Conservation (phyloP, 2,797 vertebrate genomes). For the Novumbra hubbsi region DNA sequence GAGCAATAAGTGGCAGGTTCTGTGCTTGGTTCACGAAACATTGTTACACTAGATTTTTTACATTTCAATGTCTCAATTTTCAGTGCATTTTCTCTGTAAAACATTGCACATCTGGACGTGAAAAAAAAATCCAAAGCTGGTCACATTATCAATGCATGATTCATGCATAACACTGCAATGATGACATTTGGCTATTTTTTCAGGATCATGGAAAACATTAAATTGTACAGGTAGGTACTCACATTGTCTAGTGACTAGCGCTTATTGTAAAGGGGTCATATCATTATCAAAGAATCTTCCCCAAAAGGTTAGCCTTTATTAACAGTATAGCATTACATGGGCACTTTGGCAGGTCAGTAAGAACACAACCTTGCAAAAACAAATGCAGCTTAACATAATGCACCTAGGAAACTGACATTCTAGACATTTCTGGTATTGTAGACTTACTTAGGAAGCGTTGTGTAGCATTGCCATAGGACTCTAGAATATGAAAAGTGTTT, state of each 20-base stretch:
- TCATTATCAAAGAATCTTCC: not conserved
- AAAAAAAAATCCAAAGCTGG: not conserved
- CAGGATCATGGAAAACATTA: not conserved
- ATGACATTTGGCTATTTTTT: not conserved
- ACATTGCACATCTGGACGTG: not conserved
- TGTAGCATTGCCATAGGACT: too few relatives aligned
- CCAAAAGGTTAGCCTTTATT: not conserved
- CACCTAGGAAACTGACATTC: not conserved
- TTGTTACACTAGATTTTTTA: too few relatives aligned
- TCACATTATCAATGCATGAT: not conserved
- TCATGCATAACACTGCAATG: not conserved
- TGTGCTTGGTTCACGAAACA: too few relatives aligned
- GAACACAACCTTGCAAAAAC: not conserved
- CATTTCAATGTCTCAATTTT: too few relatives aligned
- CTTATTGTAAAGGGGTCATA: not conserved
- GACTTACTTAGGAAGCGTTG: not conserved
- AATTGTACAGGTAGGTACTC: not conserved
- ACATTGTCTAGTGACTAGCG: not conserved
- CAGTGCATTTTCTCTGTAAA: not conserved
- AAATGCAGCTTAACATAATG: conserved; percentile 1
- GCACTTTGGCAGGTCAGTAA: not conserved
- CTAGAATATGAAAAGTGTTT: too few relatives aligned
- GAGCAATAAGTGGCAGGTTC: too few relatives aligned
- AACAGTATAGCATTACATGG: not conserved
- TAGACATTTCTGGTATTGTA: not conserved